Percentiles rank a stretch among this genome's conserved stretches.
These are phyloP conservation scores for Globodera rostochiensis DNA, from an alignment of 1,140 invertebrate genomes.

Conservation along the genomic window DNA sequence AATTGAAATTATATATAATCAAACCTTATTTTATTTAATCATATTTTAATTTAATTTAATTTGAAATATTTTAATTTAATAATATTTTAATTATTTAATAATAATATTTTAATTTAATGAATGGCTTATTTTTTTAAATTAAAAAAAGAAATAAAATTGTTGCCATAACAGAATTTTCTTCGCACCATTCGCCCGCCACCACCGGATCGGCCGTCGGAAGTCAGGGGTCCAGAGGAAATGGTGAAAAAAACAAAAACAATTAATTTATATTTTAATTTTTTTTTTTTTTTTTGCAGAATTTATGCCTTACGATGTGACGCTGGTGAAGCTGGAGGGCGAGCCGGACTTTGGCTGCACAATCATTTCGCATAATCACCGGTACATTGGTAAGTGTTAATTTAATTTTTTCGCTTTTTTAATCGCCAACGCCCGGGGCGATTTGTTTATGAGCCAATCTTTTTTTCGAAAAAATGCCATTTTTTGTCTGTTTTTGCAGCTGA, in stretches of 20 bases:
- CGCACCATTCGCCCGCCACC: background rate
- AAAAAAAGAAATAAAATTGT: too few species aligned
- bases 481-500: constrained; percentile 72
- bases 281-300: background rate
- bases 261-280: too few species aligned
- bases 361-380: constrained; percentile 90
- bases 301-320: constrained; percentile 78
- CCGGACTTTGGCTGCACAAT: constrained; percentile 95
- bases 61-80: too few species aligned
- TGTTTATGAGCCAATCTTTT: background rate
- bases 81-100: too few species aligned
- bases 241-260: background rate
- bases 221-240: background rate
- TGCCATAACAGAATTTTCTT: background rate
- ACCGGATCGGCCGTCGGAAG: background rate
- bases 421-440: too few species aligned
- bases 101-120: too few species aligned
- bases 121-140: too few species aligned
- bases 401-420: background rate
- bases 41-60: too few species aligned
- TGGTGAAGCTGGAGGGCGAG: constrained; percentile 86
- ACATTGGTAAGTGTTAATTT: constrained; percentile 77
- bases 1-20: too few species aligned
- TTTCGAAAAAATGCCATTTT: background rate
- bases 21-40: too few species aligned